Conservation (phyloP, 1,140 invertebrate species). For the Drosophila subobscura region DNA sequence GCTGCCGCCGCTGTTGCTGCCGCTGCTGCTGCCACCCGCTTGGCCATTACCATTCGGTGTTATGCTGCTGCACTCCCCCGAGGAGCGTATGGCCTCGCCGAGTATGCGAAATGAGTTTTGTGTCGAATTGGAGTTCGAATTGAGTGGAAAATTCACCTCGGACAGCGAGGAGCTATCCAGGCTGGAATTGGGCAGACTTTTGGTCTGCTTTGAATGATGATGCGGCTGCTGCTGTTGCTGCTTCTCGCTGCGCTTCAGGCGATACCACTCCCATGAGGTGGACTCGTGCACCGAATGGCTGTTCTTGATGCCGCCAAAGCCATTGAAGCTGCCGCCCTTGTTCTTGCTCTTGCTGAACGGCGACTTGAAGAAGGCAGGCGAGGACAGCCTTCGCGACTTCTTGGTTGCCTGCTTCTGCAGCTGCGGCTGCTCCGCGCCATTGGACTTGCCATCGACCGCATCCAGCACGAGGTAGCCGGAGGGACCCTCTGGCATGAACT, state of each 20-base stretch:
- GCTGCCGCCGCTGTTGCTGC: conserved; percentile 49
- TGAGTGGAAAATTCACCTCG: conserved; percentile 70
- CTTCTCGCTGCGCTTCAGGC: conserved; percentile 63
- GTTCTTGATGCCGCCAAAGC: conserved; percentile 42
- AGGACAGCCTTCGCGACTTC: conserved; percentile 85
- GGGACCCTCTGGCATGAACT: conserved; percentile 82
- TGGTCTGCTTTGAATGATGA: conserved; percentile 15
- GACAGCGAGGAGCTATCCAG: conserved; percentile 73
- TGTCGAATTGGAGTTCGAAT: conserved; percentile 30
- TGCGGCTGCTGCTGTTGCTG: conserved; percentile 39
- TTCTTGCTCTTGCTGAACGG: conserved; percentile 84
- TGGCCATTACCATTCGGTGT: conserved; percentile 45
- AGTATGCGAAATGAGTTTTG: conserved; percentile 80
- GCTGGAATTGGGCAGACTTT: conserved; percentile 52
- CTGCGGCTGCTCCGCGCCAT: conserved; percentile 36
- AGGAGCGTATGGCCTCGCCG: conserved; percentile 70
- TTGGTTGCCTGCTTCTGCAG: conserved; percentile 60
- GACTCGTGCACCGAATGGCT: conserved; percentile 73
- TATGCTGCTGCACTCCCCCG: conserved; percentile 48
- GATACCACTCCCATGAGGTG: conserved; percentile 83
- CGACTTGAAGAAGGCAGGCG: conserved; percentile 87
- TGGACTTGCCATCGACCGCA: conserved; percentile 79
- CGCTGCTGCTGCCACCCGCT: conserved; percentile 39
- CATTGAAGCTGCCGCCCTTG: conserved; percentile 54
- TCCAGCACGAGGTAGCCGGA: conserved; percentile 75